phyloP scores from a whole-genome alignment of 2,113 vertebrate genomes.

The Peromyscus leucopus region DNA sequence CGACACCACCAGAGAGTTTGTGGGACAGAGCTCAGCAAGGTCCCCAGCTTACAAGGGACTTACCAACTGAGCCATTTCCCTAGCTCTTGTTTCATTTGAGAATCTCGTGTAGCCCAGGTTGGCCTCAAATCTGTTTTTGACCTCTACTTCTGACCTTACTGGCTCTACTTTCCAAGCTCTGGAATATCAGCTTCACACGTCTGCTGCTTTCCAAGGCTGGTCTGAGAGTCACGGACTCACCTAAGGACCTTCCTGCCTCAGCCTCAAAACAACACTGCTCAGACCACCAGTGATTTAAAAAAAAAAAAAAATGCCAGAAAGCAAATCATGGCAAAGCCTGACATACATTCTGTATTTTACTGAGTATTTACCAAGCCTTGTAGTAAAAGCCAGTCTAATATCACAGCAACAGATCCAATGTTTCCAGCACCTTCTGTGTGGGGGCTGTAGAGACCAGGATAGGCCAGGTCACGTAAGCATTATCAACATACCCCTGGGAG shows the following conservation, averaged over 20 bases:
- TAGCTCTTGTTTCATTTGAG: background rate
- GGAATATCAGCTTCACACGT: background rate
- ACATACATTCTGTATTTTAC: background rate
- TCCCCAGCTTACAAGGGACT: background rate
- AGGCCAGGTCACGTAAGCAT: accelerated
- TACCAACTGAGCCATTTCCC: background rate
- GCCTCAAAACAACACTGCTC: background rate
- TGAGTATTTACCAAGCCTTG: background rate
- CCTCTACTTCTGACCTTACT: background rate
- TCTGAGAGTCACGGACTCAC: background rate
- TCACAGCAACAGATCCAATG: background rate
- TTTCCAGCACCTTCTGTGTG: accelerated
- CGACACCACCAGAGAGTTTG: background rate
- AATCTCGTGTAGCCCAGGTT: too few species aligned
- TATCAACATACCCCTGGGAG: accelerated
- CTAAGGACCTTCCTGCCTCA: background rate
- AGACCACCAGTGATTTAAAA: background rate
- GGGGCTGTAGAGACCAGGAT: accelerated
- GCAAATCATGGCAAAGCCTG: background rate
- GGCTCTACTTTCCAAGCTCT: background rate
- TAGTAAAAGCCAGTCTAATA: background rate
- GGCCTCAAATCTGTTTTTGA: background rate
- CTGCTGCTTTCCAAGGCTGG: background rate
- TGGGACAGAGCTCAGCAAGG: too few species aligned
- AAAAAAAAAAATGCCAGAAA: background rate